phyloP scores from a whole-genome alignment of 2,113 vertebrate species.

The Menura novaehollandiae region DNA sequence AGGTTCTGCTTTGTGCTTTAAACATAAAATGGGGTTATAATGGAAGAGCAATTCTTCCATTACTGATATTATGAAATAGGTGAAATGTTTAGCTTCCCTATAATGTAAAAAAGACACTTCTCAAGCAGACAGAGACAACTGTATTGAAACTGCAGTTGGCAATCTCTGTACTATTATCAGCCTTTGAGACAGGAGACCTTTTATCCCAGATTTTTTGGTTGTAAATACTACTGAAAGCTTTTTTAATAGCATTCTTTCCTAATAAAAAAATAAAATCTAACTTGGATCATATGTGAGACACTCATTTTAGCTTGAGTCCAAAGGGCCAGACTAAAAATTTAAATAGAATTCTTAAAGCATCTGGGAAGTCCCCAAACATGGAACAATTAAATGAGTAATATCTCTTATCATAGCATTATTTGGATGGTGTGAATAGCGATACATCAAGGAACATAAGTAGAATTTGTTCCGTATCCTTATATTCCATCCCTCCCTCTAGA shows the following conservation, averaged over 20 bases:
- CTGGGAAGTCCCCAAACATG: not conserved
- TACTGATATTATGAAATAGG: not conserved
- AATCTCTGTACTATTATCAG: not conserved
- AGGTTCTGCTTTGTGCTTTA: constrained; percentile 32
- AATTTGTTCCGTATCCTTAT: not conserved
- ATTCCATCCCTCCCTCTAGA: not conserved
- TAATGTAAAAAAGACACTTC: not conserved
- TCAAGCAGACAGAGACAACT: not conserved
- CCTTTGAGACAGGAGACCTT: not conserved
- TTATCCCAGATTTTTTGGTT: not conserved
- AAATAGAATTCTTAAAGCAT: not conserved
- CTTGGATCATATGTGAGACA: not conserved
- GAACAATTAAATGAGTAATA: not conserved
- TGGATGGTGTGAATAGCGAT: not conserved
- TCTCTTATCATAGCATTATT: not conserved
- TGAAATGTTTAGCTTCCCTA: not conserved
- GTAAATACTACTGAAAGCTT: not conserved
- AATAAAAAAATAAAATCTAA: not conserved
- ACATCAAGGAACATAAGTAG: not conserved
- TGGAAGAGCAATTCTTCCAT: not conserved
- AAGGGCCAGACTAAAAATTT: not conserved
- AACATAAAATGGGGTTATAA: not conserved
- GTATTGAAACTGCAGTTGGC: not conserved
- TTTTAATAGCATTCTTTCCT: not conserved
- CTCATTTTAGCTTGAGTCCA: not conserved